Conservation (phyloP, 1,140 invertebrate genomes). For the Trichonephila clavata region DNA sequence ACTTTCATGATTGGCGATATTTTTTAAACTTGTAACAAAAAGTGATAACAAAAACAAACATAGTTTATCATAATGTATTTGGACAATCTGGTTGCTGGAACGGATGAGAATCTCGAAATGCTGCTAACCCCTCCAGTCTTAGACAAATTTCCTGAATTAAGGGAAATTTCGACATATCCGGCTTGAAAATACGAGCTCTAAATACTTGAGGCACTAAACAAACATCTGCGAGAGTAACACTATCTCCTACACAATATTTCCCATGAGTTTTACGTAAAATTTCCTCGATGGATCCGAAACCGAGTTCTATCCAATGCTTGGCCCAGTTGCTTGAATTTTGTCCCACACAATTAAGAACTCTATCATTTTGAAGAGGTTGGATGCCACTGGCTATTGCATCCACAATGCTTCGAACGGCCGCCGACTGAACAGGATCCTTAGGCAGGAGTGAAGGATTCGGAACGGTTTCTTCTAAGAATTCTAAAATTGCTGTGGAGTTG, state of each 20-base stretch:
- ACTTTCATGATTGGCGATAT: no score
- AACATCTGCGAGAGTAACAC: conserved; percentile 96
- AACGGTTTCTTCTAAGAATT: conserved; percentile 96
- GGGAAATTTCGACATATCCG: conserved; percentile 93
- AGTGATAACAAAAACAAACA: neutral
- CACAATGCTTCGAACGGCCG: conserved; percentile 89
- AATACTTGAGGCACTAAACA: conserved; percentile 94
- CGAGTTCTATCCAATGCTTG: conserved; percentile 90
- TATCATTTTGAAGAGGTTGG: conserved; percentile 96
- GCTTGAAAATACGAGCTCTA: conserved; percentile 87
- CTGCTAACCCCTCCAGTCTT: conserved; percentile 85
- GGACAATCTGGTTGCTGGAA: conserved; percentile 95
- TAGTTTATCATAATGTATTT: no score
- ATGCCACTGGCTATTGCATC: conserved; percentile 95
- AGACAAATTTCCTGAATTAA: conserved; percentile 92
- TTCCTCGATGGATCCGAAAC: conserved; percentile 89
- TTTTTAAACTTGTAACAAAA: no score
- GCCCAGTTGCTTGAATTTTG: conserved; percentile 86
- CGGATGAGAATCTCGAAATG: conserved; percentile 92
- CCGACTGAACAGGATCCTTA: conserved; percentile 90
- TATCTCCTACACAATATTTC: conserved; percentile 97
- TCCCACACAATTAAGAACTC: conserved; percentile 87
- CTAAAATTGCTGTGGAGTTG: conserved; percentile 91
- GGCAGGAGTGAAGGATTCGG: conserved; percentile 92
- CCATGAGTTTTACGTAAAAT: conserved; percentile 90